Base-by-base conservation (phyloP, 2,797 vertebrate species). In the Peromyscus eremicus region DNA sequence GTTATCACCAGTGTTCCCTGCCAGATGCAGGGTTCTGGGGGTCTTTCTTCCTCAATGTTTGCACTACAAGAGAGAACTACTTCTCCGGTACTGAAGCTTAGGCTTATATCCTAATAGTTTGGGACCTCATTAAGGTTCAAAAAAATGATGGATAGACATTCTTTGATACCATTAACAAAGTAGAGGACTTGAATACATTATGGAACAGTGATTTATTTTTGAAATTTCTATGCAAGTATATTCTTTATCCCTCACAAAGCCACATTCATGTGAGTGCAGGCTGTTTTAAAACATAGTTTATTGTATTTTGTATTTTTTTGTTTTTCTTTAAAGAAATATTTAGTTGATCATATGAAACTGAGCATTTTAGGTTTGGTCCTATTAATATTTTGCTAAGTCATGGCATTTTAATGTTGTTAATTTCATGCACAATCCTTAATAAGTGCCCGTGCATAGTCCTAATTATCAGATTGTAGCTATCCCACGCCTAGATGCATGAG, bases 261-360 rank as follows among this genome's bases (percentile, higher is more conserved):
- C 75, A 89, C 60, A 62, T 92, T 16, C 25, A 7, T 71, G 46
- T 85, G 14, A 84, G 46, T 88, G 4, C 40, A 79, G 81, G 10
- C 13, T 88, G 17, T 70, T 93, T 82, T 85, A 92, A 83, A 90
- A 93, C 68, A 7, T 1, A 40, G n/a, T 46, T 80, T 14, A 64
- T 46, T 94, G 16, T 60, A 55, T 43, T 82, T 85, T 88, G 13
- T 89, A 64, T 73, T 82, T 32, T 66, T 73, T 73, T 96, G 27
- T 92, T 88, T 91, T 34, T 82, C 7, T 79, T 57, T 19, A 73
- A 66, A 49, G 5, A 96, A 95, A 17, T 64, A 55, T 76, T 92
- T 88, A 70, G 23, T 88, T 70, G 11, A 62, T 81, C 62, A 17
- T 55, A 57, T 64, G 37, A 91, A 71, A 92, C 76, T 82, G 37